phyloP scores from a whole-genome alignment of 2,113 vertebrate species.

The Archocentrus centrarchus region DNA sequence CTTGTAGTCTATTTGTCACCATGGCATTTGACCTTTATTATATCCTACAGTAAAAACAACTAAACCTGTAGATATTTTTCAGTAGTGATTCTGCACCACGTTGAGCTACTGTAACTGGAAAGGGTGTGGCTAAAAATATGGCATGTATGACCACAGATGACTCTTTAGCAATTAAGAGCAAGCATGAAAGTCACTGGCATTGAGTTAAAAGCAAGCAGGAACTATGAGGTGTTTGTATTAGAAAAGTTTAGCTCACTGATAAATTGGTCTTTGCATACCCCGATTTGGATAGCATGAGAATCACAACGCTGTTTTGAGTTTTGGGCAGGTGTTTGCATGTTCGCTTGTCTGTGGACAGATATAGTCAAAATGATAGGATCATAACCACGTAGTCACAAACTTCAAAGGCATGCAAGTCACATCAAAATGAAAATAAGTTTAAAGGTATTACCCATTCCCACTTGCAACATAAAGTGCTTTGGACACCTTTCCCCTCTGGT shows the following conservation, averaged over 20 bases:
- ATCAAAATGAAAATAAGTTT: no score
- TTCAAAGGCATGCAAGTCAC: no score
- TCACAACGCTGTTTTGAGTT: neutral
- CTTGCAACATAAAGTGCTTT: no score
- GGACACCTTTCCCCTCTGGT: no score
- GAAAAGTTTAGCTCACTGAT: no score
- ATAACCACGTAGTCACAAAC: neutral
- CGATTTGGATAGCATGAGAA: neutral
- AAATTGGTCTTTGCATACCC: neutral
- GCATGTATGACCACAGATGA: neutral
- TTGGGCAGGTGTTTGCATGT: neutral
- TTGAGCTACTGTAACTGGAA: slow-evolving; percentile 3
- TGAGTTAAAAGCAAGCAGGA: neutral
- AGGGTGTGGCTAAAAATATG: neutral
- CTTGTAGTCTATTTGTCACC: neutral
- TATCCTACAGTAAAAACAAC: neutral
- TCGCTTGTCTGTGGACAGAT: neutral
- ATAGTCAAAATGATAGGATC: neutral
- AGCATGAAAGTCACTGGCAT: neutral
- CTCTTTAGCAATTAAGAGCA: neutral
- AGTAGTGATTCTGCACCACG: neutral
- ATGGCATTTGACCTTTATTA: neutral
- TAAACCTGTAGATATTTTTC: neutral
- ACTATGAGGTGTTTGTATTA: neutral
- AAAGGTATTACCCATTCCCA: no score